Evolutionary conservation across 1,140 invertebrate genomes (phyloP), one percentile per base, ranked within the genome.

Genomic region (Carposina sasakii): DNA sequence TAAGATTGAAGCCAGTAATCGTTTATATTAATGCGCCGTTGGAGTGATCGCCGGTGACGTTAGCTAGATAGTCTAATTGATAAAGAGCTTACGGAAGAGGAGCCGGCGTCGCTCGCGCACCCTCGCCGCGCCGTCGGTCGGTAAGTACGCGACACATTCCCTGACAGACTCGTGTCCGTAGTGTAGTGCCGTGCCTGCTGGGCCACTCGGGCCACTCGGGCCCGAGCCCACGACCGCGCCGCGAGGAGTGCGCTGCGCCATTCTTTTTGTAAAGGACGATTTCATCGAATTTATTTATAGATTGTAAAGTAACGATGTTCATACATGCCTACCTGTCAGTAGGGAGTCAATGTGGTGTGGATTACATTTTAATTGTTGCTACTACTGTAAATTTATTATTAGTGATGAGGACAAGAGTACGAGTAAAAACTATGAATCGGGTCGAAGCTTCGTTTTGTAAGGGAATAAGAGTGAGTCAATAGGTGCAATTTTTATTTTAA

Each of bases 221-320:
- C 46, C 46, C 58, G 57, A 55, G 49, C 56, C 48, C 54, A 52
- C 50, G 62, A 57, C 55, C 60, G 58, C 62, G 58, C 48, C 48
- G 57, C 60, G 62, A 56, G 61, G 49, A 50, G 53, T 54, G 60
- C 60, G 37, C 33, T 31, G 53, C 62, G 57, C 53, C 46, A 57
- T 60, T 52, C 71, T 34, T 64, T 63, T 67, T 64, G 66, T 67
- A 67, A 78, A 60, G 75, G 79, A 83, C 77, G 66, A 77, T 81
- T 76, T 72, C 79, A 78, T 79, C 79, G 79, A 83, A 83, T 83
- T 83, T 83, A 83, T 81, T 81, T 77, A 71, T 81, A 81, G 76
- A 72, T 77, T 77, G 67, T 72, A 71, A 76, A 81, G 63, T 72
- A 68, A 78, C 63, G 67, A 77, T 67, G 69, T 71, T 69, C 69